A percentile compares a stretch with the other conserved stretches of the same genome.
Evolutionary conservation across 2,797 vertebrate species (phyloP).

Genomic region (Bradypus variegatus): DNA sequence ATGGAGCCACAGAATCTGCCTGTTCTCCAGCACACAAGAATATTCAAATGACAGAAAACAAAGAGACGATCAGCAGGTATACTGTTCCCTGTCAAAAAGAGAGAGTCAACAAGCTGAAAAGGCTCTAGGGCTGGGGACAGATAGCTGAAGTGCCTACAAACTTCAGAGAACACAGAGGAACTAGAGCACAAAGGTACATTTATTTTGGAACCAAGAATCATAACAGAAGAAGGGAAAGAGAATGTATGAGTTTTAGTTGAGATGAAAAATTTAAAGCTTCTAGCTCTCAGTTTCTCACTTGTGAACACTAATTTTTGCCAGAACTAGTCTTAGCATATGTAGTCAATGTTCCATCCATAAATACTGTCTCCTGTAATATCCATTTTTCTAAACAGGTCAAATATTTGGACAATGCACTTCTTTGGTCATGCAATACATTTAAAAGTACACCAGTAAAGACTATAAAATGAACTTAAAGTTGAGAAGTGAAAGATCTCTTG

Average conservation of each 20-base stretch:
- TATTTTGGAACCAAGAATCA: background rate
- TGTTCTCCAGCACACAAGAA: background rate
- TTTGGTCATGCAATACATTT: background rate
- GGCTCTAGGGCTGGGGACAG: background rate
- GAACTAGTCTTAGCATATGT: background rate
- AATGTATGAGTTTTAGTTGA: background rate
- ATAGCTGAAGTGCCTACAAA: background rate
- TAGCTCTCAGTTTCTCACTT: background rate
- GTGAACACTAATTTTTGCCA: background rate
- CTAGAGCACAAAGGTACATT: background rate
- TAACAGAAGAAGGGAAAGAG: background rate
- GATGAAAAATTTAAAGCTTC: background rate
- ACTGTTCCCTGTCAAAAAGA: background rate
- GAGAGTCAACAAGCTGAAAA: background rate
- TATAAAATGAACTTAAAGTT: constrained; percentile 20
- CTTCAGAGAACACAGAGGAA: background rate
- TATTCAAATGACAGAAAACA: background rate
- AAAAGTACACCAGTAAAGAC: background rate
- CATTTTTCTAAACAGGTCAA: background rate
- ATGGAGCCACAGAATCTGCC: background rate
- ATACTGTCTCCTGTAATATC: background rate
- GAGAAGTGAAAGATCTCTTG: background rate
- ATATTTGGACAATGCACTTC: background rate
- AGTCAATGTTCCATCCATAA: background rate
- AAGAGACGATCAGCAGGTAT: background rate